phyloP scores from a whole-genome alignment of 2,888 invertebrate species.

The Macrophya alboannulata region DNA sequence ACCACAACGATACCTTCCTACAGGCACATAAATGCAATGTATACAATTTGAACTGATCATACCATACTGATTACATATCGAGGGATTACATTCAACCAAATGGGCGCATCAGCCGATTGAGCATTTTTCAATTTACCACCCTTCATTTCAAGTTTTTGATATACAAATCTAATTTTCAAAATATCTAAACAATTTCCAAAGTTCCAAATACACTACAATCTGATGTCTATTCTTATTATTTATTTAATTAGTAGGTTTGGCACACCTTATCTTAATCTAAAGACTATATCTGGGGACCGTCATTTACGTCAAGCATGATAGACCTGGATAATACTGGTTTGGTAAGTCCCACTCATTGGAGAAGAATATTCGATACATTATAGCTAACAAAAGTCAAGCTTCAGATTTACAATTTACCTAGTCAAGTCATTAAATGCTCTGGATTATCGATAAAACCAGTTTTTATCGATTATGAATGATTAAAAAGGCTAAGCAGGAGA shows the following conservation, averaged over 20 bases:
- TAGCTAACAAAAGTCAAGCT: background rate
- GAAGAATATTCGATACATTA: background rate
- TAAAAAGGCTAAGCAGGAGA: background rate
- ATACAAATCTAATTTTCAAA: no score
- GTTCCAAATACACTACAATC: no score
- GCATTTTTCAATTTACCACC: no score
- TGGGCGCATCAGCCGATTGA: no score
- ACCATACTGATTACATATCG: no score
- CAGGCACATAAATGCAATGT: no score
- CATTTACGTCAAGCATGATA: slow-evolving; percentile 24
- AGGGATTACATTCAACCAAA: no score
- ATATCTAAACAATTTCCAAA: no score
- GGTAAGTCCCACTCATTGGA: slow-evolving; percentile 49
- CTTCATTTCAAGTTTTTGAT: no score
- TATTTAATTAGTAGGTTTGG: background rate
- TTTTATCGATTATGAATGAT: background rate
- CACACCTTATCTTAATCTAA: background rate
- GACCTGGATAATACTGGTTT: slow-evolving; percentile 51
- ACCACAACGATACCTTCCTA: no score
- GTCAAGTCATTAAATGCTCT: background rate
- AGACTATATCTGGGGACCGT: background rate
- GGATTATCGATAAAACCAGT: background rate
- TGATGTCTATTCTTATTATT: background rate
- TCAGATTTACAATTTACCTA: background rate
- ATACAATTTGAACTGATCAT: no score